Evolutionary conservation across 1,140 invertebrate species (phyloP).

Genomic region (Papilio helenus): DNA sequence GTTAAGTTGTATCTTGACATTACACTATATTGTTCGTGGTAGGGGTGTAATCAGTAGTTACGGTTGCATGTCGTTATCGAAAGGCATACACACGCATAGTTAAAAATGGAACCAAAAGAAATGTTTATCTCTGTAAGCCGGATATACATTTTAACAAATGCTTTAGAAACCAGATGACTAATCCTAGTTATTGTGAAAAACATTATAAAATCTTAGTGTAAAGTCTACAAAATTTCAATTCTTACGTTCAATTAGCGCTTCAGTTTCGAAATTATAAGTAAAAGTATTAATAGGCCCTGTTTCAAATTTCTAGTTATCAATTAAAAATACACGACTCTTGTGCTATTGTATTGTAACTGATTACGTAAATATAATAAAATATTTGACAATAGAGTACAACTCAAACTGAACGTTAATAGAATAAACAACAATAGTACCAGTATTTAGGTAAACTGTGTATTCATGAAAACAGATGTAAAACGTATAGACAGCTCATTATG

Average conservation of each 20-base stretch:
- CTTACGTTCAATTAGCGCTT: neutral
- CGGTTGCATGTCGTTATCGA: neutral
- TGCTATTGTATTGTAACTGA: neutral
- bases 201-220: neutral
- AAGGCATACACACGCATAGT: neutral
- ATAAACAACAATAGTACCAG: neutral
- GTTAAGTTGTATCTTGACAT: no score
- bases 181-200: neutral
- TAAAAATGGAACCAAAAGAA: neutral
- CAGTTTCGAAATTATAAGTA: neutral
- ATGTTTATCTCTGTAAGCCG: neutral
- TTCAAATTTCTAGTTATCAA: neutral
- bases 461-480: neutral
- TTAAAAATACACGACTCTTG: neutral
- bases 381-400: neutral
- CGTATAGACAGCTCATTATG: conserved; percentile 5
- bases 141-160: conserved; percentile 4
- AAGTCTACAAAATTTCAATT: neutral
- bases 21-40: neutral
- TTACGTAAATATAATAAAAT: neutral
- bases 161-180: neutral
- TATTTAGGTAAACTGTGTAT: neutral
- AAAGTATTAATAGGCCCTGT: neutral
- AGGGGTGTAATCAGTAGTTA: neutral
- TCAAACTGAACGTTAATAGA: neutral